Evolutionary conservation across 2,888 invertebrate species (phyloP), one percentile per base, ranked within the genome.

Genomic region (Andrena haemorrhoa): DNA sequence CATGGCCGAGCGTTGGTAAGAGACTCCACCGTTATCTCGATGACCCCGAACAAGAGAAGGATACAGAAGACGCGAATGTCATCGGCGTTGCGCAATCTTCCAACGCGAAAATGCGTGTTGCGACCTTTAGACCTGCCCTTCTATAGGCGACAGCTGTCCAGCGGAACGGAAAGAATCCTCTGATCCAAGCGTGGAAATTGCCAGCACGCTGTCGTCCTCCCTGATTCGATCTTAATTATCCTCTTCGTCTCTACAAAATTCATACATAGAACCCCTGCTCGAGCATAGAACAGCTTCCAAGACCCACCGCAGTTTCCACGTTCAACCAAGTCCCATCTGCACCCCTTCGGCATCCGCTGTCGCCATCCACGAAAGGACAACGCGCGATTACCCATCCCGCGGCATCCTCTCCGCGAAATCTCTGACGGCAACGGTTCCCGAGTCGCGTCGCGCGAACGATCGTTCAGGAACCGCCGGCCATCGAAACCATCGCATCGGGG

Each of bases 11-110:
- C 84, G 90, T 90, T 89, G 84, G 83, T 88, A 86, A 82, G 75
- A 70, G 83, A 53, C 60, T 56, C 81, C 79, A 82, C 89, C 90
- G 90, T 90, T 91, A 90, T 88, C 87, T 86, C 83, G 91, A 91
- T 92, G 91, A 90, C 90, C 91, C 88, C 85, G 88, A 91, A 91
- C 86, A 86, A 89, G 89, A 86, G 79, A 84, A 86, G 85, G 84
- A 83, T 83, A 81, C 84, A 82, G 86, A 86, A 85, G 75, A 74
- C 78, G 87, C 90, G 90, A 90, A 91, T 90, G 90, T 91, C 92
- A 90, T 90, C 87, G 79, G 65, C 87, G 86, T 90, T 87, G 85
- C 87, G 89, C 88, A 88, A 88, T 82, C 83, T 79, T 79, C 71
- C 69, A 49, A 26, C 70, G 83, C 61, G 80, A 66, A 76, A 76